phyloP scores from a whole-genome alignment of 2,113 vertebrate species.

The Microtus ochrogaster region DNA sequence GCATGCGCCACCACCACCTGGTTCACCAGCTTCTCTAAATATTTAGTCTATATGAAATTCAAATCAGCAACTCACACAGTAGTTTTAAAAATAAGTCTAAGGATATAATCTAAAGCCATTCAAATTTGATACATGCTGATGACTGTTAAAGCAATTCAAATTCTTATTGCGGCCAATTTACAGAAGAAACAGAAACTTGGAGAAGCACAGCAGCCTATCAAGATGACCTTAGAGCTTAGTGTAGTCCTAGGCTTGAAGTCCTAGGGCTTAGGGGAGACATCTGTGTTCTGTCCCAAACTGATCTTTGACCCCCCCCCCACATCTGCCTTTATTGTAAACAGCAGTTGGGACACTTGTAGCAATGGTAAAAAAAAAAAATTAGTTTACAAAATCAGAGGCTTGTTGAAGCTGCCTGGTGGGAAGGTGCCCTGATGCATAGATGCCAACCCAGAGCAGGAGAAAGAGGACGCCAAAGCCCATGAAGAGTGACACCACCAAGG shows the following conservation, averaged over 20 bases:
- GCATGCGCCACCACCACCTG: too few species aligned
- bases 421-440: conserved; percentile 91
- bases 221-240: too few species aligned
- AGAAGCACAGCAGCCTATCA: too few species aligned
- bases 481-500: conserved; percentile 98
- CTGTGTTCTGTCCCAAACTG: neutral
- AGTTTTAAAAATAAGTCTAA: neutral
- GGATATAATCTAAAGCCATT: neutral
- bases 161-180: too few species aligned
- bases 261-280: neutral
- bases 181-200: too few species aligned
- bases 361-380: conserved; percentile 51
- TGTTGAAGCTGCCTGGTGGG: neutral
- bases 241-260: too few species aligned
- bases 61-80: neutral
- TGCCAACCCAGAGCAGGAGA: conserved; percentile 98
- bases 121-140: neutral
- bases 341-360: neutral
- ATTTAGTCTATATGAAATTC: neutral
- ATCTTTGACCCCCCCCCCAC: neutral
- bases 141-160: neutral
- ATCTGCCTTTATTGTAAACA: conserved; percentile 74
- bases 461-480: conserved; percentile 99
- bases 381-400: conserved; percentile 73
- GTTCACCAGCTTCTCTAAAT: neutral